Evolutionary conservation across 2,797 vertebrate species (phyloP), one percentile per base, ranked within the genome.

Genomic region (Diglossa cyanea): DNA sequence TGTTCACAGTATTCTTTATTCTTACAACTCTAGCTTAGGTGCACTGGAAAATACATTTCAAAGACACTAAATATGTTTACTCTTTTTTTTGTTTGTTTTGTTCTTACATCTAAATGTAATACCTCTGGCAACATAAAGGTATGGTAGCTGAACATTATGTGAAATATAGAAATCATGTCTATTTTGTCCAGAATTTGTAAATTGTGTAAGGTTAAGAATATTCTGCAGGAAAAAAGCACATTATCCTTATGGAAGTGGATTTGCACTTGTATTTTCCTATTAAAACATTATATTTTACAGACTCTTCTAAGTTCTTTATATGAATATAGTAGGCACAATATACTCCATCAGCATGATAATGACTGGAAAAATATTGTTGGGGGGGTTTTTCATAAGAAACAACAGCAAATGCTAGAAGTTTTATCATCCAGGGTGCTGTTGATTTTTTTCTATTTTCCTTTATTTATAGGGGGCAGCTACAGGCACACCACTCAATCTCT

Each of bases 401-500:
- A 74, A 28, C 35, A 90, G 20, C n/a, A 71, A 88, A 86, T 72
- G 31, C 47, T 63, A 44, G 30, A 76, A 89, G 89, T 70, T 23
- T 67, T 90, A 55, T n/a, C 13, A 90, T 42, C n/a, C 50, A 50
- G 55, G 26, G 4, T 68, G 63, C 50, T 68, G 39, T 16, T 48
- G 61, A 19, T 77, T 94, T 96, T 96, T 88, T 87, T 70, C 14
- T 67, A 76, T 54, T 86, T 44, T 75, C 53, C 68, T 89, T 83
- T 94, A 84, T 90, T 95, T 89, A 39, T 26, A 86, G 93, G 42
- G 47, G 47, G 63, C 65, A 72, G 83, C 86, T 93, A 88, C 55
- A 90, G 50, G 58, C 90, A 80, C 53, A 81, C 80, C 81, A 78
- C 86, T 96, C 93, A 78, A 71, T 74, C 81, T 88, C 88, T 88